Conservation (phyloP, 2,113 vertebrate species). For the Alaudala cheleensis region DNA sequence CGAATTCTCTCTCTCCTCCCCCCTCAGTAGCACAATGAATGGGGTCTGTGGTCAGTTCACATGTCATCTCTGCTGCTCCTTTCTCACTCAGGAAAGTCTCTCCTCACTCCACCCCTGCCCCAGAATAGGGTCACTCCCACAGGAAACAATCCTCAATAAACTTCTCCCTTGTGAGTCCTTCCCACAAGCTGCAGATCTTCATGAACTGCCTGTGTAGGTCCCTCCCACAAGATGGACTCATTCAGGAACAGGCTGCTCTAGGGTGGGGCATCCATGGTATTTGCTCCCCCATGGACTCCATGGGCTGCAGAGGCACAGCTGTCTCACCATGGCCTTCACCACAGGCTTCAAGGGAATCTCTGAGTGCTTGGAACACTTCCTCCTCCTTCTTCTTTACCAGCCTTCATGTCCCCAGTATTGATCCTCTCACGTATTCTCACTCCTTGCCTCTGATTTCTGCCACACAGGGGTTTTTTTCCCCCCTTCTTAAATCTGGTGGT, state of each 20-base stretch:
- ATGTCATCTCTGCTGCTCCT: not conserved
- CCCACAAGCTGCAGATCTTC: not conserved
- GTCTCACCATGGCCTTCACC: not conserved
- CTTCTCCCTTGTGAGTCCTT: not conserved
- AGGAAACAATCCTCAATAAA: not conserved
- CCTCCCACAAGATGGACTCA: not conserved
- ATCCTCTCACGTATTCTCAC: not conserved
- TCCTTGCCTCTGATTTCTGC: not conserved
- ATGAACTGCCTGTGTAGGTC: not conserved
- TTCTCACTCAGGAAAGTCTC: not conserved
- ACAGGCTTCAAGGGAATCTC: not conserved
- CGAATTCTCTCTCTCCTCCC: not conserved
- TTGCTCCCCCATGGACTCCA: not conserved
- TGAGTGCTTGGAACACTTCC: not conserved
- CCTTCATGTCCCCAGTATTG: not conserved
- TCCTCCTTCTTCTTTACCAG: not conserved
- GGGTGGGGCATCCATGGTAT: not conserved
- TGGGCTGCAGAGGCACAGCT: not conserved
- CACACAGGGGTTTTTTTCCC: rapidly evolving
- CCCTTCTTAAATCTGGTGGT: not conserved
- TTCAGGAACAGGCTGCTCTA: not conserved
- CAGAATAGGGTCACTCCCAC: not conserved
- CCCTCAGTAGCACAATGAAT: not conserved
- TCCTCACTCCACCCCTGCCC: not conserved
- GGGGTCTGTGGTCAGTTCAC: not conserved